Percentiles rank a stretch among this genome's conserved stretches.
Evolutionary conservation across 2,888 invertebrate genomes (phyloP).

Genomic region (Melanchra persicariae): DNA sequence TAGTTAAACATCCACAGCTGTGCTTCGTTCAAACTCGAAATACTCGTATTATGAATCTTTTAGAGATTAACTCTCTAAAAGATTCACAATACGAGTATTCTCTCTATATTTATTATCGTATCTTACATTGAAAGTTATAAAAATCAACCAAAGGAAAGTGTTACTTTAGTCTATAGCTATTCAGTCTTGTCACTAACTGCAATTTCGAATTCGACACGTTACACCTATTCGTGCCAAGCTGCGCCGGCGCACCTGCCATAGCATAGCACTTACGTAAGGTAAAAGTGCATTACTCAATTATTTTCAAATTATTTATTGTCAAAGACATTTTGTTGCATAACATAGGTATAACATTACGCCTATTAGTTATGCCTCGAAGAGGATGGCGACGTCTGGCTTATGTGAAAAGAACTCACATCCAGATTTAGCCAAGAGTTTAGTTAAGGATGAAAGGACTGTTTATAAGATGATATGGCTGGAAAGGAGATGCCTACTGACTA

Average conservation of each 20-base stretch:
- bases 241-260: constrained; percentile 43
- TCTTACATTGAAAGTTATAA: constrained; percentile 22
- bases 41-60: constrained; percentile 16
- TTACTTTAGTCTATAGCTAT: constrained; percentile 21
- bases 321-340: constrained; percentile 4
- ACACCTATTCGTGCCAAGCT: constrained; percentile 37
- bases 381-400: background rate
- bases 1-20: background rate
- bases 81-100: too few relatives aligned
- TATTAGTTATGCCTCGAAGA: background rate
- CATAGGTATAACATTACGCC: background rate
- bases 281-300: constrained; percentile 34
- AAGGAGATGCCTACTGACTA: too few relatives aligned
- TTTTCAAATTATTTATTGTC: constrained; percentile 14
- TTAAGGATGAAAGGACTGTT: background rate
- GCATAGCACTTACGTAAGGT: constrained; percentile 26
- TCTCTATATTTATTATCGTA: too few relatives aligned
- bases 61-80: constrained; percentile 22
- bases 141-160: constrained; percentile 33
- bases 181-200: constrained; percentile 27
- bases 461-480: too few relatives aligned
- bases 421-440: too few relatives aligned
- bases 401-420: background rate
- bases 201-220: constrained; percentile 48
- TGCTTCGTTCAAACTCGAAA: constrained; percentile 19